Conservation (phyloP, 2,888 invertebrate species). For the Meta bourneti region DNA sequence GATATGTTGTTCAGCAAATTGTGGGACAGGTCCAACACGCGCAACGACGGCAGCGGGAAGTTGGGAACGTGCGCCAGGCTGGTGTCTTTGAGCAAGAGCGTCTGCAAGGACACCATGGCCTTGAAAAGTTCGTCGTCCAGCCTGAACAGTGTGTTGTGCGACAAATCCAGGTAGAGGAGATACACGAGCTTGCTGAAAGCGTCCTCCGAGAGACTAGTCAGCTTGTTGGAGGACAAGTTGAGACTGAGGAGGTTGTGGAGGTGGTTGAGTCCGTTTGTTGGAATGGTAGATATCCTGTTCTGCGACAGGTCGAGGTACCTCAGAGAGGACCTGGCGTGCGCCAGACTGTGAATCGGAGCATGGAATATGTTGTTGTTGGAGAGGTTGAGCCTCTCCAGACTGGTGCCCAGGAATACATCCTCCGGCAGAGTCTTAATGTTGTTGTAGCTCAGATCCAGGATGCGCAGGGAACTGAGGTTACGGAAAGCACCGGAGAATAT, state of each 20-base stretch:
- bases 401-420: conserved; percentile 71
- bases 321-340: conserved; percentile 85
- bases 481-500: conserved; percentile 64
- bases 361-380: conserved; percentile 75
- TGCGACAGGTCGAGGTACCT: conserved; percentile 90
- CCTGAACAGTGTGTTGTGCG: conserved; percentile 90
- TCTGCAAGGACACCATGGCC: conserved; percentile 90
- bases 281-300: conserved; percentile 88
- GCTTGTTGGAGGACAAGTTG: conserved; percentile 85
- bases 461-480: conserved; percentile 71
- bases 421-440: conserved; percentile 75
- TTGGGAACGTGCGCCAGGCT: conserved; percentile 89
- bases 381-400: conserved; percentile 70
- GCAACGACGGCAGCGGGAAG: conserved; percentile 87
- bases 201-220: conserved; percentile 79
- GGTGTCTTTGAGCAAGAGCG: conserved; percentile 88
- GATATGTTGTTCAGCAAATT: conserved; percentile 88
- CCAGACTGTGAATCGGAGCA: conserved; percentile 51
- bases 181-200: conserved; percentile 79
- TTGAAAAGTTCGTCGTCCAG: conserved; percentile 91
- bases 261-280: conserved; percentile 85
- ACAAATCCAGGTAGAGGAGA: conserved; percentile 85
- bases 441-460: conserved; percentile 77
- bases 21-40: conserved; percentile 89
- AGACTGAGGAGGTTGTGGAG: conserved; percentile 84